phyloP scores from a whole-genome alignment of 2,797 vertebrate genomes.

The Gallirallus australis region DNA sequence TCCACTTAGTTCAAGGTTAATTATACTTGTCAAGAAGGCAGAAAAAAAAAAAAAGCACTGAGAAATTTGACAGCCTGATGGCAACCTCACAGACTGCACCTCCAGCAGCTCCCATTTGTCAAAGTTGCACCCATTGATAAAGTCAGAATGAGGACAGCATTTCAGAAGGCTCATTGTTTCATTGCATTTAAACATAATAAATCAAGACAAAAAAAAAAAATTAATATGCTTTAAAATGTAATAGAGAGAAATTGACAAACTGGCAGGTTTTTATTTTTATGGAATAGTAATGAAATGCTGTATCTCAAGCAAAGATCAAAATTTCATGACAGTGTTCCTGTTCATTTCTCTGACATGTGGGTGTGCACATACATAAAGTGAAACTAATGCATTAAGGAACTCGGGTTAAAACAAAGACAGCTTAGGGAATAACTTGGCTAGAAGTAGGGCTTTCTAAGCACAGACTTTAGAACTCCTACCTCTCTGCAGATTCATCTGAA shows the following conservation, averaged over 20 bases:
- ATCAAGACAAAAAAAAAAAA: neutral
- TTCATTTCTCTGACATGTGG: neutral
- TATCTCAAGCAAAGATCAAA: neutral
- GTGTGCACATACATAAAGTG: neutral
- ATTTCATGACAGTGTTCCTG: neutral
- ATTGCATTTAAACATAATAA: neutral
- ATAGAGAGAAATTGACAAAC: neutral
- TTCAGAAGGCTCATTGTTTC: neutral
- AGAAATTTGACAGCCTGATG: neutral
- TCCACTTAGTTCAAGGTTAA: slow-evolving; percentile 47
- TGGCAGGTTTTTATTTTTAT: neutral
- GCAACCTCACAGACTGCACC: neutral
- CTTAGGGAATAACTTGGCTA: neutral
- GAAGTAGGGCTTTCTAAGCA: neutral
- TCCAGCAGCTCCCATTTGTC: slow-evolving; percentile 51
- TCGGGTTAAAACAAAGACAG: slow-evolving; percentile 28
- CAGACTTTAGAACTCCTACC: slow-evolving; percentile 81
- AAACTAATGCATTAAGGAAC: neutral
- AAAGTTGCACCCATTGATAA: slow-evolving; percentile 57
- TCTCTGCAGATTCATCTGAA: slow-evolving; percentile 85
- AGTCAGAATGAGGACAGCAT: slow-evolving; percentile 43
- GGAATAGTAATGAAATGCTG: neutral
- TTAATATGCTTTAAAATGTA: neutral
- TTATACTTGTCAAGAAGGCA: slow-evolving; percentile 11
- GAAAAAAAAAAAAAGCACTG: neutral